Percentiles rank a stretch among this genome's conserved stretches.
phyloP scores from a whole-genome alignment of 2,113 vertebrate genomes.

The Aleadryas rufinucha region DNA sequence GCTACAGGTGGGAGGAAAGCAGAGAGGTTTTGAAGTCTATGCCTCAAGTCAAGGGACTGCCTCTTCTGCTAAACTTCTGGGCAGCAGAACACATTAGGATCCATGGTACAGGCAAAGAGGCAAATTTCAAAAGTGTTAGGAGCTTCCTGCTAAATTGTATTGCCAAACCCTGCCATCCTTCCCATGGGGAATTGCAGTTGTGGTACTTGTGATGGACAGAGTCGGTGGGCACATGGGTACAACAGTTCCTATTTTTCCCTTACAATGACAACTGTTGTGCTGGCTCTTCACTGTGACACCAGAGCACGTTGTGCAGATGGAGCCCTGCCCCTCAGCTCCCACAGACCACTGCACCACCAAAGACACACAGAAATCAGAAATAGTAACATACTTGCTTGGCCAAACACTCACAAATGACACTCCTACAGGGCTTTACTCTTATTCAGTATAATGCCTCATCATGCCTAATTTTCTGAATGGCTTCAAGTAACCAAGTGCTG shows the following conservation, averaged over 20 bases:
- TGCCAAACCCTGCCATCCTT: not conserved
- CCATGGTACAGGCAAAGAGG: not conserved
- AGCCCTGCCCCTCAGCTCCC: not conserved
- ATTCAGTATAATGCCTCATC: not conserved
- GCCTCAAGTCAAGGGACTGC: not conserved
- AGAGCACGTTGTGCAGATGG: accelerated
- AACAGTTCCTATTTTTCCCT: not conserved
- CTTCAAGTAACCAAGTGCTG: not conserved
- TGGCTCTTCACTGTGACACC: not conserved
- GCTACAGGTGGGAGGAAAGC: not conserved
- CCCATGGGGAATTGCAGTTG: not conserved
- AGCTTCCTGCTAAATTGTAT: not conserved
- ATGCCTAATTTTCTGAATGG: not conserved
- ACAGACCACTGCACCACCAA: not conserved
- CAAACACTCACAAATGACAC: not conserved
- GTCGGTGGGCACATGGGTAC: not conserved
- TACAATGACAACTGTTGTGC: not conserved
- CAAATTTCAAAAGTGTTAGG: not conserved
- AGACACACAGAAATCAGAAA: not conserved
- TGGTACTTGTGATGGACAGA: not conserved
- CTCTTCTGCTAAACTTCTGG: not conserved
- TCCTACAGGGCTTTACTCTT: not conserved
- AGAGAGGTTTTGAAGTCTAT: not conserved
- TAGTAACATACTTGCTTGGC: not conserved
- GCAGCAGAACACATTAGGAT: not conserved